Evolutionary conservation across 2,113 vertebrate species (phyloP), one percentile per base, ranked within the genome.

Genomic region (Apeltes quadracus): DNA sequence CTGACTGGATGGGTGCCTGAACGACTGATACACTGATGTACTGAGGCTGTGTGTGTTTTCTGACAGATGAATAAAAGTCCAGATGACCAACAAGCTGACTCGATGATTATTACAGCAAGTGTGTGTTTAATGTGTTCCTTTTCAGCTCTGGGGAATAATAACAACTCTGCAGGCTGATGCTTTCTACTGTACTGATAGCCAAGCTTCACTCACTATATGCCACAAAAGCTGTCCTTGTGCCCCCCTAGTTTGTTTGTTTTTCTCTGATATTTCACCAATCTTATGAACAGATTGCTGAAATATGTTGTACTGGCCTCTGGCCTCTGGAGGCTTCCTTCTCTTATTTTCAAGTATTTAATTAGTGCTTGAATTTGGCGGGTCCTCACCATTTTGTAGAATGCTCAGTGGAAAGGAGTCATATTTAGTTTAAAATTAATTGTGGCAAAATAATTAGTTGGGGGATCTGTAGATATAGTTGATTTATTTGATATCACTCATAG

Each of bases 21-120:
- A 75, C 3, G 58, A 59, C 48, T 72, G 61, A 69, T 36, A 8
- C 5, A 56, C 51, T 67, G 51, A 70, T 69, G 56, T 81, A 14
- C 57, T 77, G 79, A 74, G 54, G 74, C 71, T 44, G 54, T 67
- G 78, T 66, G 68, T 79, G 61, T 76, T 77, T 85, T 84, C 72
- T 85, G 84, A 85, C 63, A 34, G 82, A 84, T 79, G 72, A 91
- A 91, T 91, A 90, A 90, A 91, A 75, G 53, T 75, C 77, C 69
- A 38, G 76, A 84, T 87, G 78, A 91, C 43, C 72, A 66, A 53
- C 10, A n/a, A 50, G 22, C 61, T 54, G 77, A 54, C 56, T 65
- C 79, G 39, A 65, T 82, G 63, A 55, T 84, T 75, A 75, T 83
- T 87, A 12, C 74, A 65, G 51, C 41, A 43, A 84, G 23, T 44